Evolutionary conservation across 2,113 vertebrate species (phyloP).

Genomic region (Lampris incognitus): DNA sequence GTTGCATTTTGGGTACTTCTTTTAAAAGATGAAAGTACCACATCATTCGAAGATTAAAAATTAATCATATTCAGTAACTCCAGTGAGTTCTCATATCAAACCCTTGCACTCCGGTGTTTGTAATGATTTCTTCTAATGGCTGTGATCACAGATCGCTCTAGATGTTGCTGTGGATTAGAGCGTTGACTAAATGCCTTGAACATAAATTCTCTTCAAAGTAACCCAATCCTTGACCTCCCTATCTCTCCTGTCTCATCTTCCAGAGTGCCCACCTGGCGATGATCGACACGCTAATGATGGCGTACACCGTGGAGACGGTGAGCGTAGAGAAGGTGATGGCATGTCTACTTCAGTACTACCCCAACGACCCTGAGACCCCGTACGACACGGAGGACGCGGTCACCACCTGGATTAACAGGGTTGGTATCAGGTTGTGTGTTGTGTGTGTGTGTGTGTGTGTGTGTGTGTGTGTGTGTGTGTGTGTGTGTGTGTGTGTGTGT

Average conservation of each 20-base stretch:
- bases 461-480: no score
- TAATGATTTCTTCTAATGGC: no score
- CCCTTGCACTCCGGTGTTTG: no score
- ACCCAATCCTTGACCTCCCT: neutral
- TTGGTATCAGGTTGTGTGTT: constrained; percentile 58
- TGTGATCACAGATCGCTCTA: no score
- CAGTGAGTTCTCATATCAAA: no score
- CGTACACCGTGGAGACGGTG: constrained; percentile 92
- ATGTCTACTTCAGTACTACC: constrained; percentile 88
- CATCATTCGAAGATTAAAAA: no score
- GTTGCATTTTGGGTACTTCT: no score
- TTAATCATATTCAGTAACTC: no score
- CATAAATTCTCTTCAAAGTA: neutral
- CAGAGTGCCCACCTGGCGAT: constrained; percentile 96
- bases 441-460: neutral
- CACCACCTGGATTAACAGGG: constrained; percentile 98
- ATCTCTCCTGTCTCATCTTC: constrained; percentile 34
- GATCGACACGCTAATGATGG: constrained; percentile 98
- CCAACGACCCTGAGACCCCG: constrained; percentile 87
- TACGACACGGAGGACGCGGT: constrained; percentile 95
- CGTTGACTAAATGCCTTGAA: no score
- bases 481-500: neutral
- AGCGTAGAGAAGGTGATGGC: constrained; percentile 91
- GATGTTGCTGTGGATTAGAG: no score
- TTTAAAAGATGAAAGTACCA: no score